Base-by-base conservation (phyloP, 1,140 invertebrate species). In the Aphelenchoides avenae region DNA sequence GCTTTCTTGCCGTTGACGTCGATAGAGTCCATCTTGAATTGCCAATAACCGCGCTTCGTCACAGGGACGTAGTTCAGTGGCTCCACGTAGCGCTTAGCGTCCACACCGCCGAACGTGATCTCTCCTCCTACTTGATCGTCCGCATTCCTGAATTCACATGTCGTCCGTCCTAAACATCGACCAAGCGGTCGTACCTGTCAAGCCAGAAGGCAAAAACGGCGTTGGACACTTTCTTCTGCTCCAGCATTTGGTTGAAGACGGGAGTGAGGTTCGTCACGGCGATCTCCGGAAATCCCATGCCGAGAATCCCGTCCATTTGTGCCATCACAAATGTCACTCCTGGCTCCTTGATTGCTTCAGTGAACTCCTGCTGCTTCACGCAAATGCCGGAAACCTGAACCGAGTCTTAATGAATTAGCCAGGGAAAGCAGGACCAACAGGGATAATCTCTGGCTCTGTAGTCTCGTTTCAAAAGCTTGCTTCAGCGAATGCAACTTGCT, bases 191-290 rank as follows among this genome's bases (percentile, higher is more conserved):
- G 48, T 60, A 80, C 79, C 80, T 75, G 69, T 80, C 89, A 5
- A 98, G 82, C 78, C 94, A 98, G 79, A 98, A 98, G 27, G 91
- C 93, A 79, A 98, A 98, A 24, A 95, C 79, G 0, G 90, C 84
- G 54, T 84, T 71, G 0, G 82, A 73, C 11, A 95, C 83, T 0
- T 90, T 77, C 9, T 85, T 84, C 79, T 97, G 91, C 26, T 85
- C 81, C 20, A 93, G 82, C 89, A 97, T 91, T 66, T 87, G 87
- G 78, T 96, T 86, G 78, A 98, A 95, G n/a, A 93, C 87, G 0
- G 93, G 91, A 36, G 81, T n/a, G n/a, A n/a, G n/a, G n/a, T n/a
- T n/a, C n/a, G n/a, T n/a, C 34, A 82, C 79, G 30, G 90, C 83
- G 71, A 98, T 97, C 29, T 83, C 84, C 58, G 84, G 82, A 77